Evolutionary conservation across 2,797 vertebrate genomes (phyloP).

Genomic region (Sebastes cheni): DNA sequence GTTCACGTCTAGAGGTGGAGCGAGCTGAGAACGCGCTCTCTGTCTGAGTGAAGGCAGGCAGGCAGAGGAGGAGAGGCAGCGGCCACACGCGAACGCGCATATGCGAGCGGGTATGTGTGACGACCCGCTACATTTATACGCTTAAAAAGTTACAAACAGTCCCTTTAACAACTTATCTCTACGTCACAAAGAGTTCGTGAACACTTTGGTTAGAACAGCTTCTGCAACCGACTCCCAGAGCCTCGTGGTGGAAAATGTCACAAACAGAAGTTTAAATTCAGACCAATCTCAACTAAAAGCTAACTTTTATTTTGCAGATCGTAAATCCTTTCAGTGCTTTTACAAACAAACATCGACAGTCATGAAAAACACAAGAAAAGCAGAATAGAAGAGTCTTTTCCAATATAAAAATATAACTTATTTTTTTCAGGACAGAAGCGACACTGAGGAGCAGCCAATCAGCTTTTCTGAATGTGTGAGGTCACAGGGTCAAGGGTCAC

Average conservation of each 20-base stretch:
- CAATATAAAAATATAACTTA: conserved; percentile 60
- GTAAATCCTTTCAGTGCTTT: conserved; percentile 1
- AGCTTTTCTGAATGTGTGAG: neutral
- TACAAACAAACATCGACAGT: conserved; percentile 11
- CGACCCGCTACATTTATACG: no score
- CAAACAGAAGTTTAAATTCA: neutral
- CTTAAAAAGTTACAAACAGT: no score
- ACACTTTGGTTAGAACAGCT: no score
- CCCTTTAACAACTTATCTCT: no score
- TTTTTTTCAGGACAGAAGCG: neutral
- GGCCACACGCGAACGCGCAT: no score
- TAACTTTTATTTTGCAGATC: conserved; percentile 26
- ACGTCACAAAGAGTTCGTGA: no score
- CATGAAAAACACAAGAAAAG: neutral
- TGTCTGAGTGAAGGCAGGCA: no score
- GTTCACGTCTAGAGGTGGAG: no score
- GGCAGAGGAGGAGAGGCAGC: no score
- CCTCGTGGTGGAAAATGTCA: neutral
- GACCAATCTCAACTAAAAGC: neutral
- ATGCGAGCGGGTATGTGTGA: no score
- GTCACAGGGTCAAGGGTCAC: conserved; percentile 26
- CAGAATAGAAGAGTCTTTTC: neutral
- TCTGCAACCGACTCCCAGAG: no score
- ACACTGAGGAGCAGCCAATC: neutral
- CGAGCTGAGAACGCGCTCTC: no score